Conservation (phyloP, 1,140 invertebrate species). For the Musca domestica region DNA sequence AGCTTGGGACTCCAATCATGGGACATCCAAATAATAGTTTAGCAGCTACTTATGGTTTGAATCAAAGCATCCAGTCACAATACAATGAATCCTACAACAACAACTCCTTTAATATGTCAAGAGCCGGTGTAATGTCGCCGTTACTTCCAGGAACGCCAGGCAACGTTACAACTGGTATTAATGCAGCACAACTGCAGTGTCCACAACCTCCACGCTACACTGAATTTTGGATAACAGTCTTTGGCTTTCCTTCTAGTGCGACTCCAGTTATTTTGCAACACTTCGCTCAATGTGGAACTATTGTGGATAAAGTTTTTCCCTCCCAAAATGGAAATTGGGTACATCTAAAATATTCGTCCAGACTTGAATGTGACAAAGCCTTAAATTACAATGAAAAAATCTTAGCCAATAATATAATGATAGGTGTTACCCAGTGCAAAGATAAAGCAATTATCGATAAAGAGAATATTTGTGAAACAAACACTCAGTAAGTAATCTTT, state of each 20-base stretch:
- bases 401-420: slow-evolving; percentile 77
- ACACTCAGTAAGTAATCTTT: slow-evolving; percentile 25
- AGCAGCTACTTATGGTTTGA: neutral
- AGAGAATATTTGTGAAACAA: slow-evolving; percentile 49
- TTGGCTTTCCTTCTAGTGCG: slow-evolving; percentile 79
- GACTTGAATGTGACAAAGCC: slow-evolving; percentile 80
- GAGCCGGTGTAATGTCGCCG: slow-evolving; percentile 34
- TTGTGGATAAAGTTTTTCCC: slow-evolving; percentile 73
- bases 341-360: slow-evolving; percentile 81
- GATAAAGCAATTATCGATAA: slow-evolving; percentile 64
- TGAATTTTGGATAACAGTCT: slow-evolving; percentile 81
- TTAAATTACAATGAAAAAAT: slow-evolving; percentile 81
- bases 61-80: slow-evolving; percentile 25
- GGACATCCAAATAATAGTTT: neutral
- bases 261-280: slow-evolving; percentile 78
- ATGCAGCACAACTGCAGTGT: slow-evolving; percentile 25
- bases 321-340: slow-evolving; percentile 84
- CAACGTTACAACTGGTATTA: slow-evolving; percentile 19
- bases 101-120: slow-evolving; percentile 36
- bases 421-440: slow-evolving; percentile 79
- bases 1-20: slow-evolving; percentile 20
- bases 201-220: slow-evolving; percentile 13
- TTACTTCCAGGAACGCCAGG: slow-evolving; percentile 20
- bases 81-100: slow-evolving; percentile 41
- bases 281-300: slow-evolving; percentile 77